Percentiles rank a stretch among this genome's conserved stretches.
phyloP scores from a whole-genome alignment of 2,797 vertebrate species.

The Scleropages formosus region DNA sequence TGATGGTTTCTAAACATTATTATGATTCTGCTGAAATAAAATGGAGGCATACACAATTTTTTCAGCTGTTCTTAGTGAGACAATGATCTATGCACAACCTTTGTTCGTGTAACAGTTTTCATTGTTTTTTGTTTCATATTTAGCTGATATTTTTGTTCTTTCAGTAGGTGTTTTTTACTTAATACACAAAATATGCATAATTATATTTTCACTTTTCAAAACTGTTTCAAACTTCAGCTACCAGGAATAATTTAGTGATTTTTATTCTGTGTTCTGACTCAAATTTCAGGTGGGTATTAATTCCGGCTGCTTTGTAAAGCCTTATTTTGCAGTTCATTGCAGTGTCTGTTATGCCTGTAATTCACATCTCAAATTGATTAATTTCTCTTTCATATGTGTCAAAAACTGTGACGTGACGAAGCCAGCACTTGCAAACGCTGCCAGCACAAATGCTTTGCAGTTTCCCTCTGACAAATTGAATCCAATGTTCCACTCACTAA shows the following conservation, averaged over 20 bases:
- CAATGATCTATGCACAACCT: too few species aligned
- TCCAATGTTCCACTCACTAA: conserved; percentile 4
- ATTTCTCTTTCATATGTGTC: background rate
- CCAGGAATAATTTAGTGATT: conserved; percentile 9
- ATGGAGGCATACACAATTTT: too few species aligned
- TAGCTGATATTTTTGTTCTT: background rate
- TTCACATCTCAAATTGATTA: conserved; percentile 11
- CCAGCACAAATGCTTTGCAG: background rate
- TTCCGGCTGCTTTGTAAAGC: background rate
- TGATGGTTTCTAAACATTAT: too few species aligned
- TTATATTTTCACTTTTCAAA: too few species aligned
- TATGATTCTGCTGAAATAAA: too few species aligned
- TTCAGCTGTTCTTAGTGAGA: too few species aligned
- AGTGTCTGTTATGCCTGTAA: conserved; percentile 13
- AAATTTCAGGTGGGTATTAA: conserved; percentile 12
- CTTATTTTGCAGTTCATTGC: background rate
- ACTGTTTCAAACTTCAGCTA: background rate
- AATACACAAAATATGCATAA: background rate
- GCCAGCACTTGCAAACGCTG: background rate
- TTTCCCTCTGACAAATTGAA: background rate
- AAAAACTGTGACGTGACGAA: background rate
- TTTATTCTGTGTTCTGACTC: background rate
- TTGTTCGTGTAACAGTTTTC: too few species aligned
- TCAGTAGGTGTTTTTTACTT: background rate
- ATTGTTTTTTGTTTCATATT: background rate